Percentiles rank a stretch among this genome's conserved stretches.
phyloP scores from a whole-genome alignment of 92 coral and sea anemone genomes.

The Palythoa heliodiscus region DNA sequence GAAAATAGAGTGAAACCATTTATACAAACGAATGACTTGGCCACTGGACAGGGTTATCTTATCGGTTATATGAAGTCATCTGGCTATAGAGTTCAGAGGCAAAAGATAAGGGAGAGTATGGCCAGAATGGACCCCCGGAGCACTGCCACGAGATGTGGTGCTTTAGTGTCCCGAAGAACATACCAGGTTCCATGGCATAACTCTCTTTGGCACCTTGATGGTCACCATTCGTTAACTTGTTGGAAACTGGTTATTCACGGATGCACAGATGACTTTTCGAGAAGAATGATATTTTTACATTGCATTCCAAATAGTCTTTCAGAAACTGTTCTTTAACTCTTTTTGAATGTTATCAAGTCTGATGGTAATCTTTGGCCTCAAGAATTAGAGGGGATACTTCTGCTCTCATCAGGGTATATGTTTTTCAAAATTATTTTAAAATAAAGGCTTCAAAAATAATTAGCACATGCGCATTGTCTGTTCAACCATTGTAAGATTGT shows the following conservation, averaged over 20 bases:
- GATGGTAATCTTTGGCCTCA: too few relatives aligned
- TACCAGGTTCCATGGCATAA: conserved; percentile 33
- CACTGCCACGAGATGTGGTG: conserved; percentile 31
- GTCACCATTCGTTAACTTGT: conserved; percentile 41
- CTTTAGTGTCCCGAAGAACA: conserved; percentile 32
- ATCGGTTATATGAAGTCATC: conserved; percentile 28
- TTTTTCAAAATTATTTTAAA: too few relatives aligned
- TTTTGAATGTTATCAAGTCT: too few relatives aligned
- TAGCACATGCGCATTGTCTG: too few relatives aligned
- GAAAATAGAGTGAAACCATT: conserved; percentile 22
- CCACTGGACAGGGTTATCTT: conserved; percentile 29
- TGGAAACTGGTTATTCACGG: conserved; percentile 43
- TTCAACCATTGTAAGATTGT: too few relatives aligned
- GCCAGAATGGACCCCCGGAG: conserved; percentile 34
- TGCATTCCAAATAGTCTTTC: background rate
- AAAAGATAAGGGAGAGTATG: conserved; percentile 42
- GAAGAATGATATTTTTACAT: conserved; percentile 32
- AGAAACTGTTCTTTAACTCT: too few relatives aligned
- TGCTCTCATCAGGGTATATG: too few relatives aligned
- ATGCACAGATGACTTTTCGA: background rate
- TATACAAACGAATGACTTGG: conserved; percentile 26
- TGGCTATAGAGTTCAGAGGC: conserved; percentile 39
- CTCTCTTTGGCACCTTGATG: conserved; percentile 36
- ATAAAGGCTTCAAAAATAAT: too few relatives aligned
- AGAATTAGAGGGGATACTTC: too few relatives aligned